Base-by-base conservation (phyloP, 2,797 vertebrate genomes). In the Botia almorhae region DNA sequence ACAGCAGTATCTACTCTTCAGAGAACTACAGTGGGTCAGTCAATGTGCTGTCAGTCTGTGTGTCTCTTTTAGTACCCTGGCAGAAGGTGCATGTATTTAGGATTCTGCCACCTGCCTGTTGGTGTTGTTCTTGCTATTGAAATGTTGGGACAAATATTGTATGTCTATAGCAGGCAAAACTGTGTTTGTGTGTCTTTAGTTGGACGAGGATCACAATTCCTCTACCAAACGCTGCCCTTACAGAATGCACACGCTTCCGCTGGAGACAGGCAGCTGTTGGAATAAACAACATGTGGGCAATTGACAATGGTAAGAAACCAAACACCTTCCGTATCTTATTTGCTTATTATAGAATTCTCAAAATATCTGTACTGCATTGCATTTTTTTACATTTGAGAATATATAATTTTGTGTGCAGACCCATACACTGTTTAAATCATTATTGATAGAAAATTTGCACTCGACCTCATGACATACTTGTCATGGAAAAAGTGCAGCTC, bases 21-120 rank as follows among this genome's bases (percentile, higher is more conserved):
- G 97, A 98, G 83, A 99, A 99, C 93, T 99, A 98, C 92, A 99
- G 96, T 83, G 97, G 97, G 97, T 99, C 85, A 91, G 50, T 39
- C 26, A 21, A 64, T 29, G n/a, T 78, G 1, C 33, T 33, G n/a
- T 17, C 39, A 43, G 7, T 80, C 4, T 74, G 2, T 23, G 26
- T 26, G 6, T 36, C 64, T 33, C 21, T 5, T 56, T 14, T 23
- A 23, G 12, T 68, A n/a, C 33, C 11, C 48, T 12, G 11, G 48
- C 14, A 12, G 14, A 50, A 50, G 48, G 46, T 33, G 70, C 14
- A n/a, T 17, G 82, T 55, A 29, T n/a, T 23, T 29, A 11, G 26
- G 6, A 21, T 2, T 5, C 14, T 29, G 19, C 10, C 10, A 16
- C 21, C 21, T 21, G 65, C 36, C 39, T 68, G 16, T 43, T 50